Base-by-base conservation (phyloP, 2,797 vertebrate species). In the Gymnocypris eckloni region DNA sequence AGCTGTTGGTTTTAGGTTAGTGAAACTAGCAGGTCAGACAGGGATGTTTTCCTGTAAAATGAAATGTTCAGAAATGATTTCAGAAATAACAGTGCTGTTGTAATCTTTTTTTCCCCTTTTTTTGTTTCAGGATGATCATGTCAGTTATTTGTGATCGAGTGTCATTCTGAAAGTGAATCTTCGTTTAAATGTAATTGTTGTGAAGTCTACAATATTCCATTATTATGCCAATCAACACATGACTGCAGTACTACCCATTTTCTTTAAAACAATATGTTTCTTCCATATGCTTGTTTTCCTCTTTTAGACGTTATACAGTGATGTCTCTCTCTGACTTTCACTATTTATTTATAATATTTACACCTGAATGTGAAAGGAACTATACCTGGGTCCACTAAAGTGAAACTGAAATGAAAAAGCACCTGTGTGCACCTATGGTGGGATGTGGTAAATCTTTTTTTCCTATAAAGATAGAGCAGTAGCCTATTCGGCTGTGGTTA, bases 381-480 rank as follows among this genome's bases (percentile, higher is more conserved):
- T 9, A n/a, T n/a, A 56, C 20, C 52, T 7, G 37, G 11, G 11
- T 41, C 76, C 41, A 10, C 45, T 25, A 33, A 85, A 85, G 28
- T 72, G 83, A 85, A 85, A 85, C 67, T 80, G 41, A 80, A 85
- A 85, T 85, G 22, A 45, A 79, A 50, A 41, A 50, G 48, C 73
- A 84, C 52, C 66, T 79, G 41, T 71, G 33, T 59, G 10, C 76
- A 85, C 59, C 37, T 45, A 16, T 45, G 22, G 22, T 50, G 12
- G 43, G 45, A 37, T 75, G 73, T 54, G 50, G 50, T 71, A 39
- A 43, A 52, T 6, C 1, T 50, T 15, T n/a, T 66, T 70, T n/a
- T 50, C 41, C 20, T 66, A 5, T 50, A 39, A 66, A 75, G 54
- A 22, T 16, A 64, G 43, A 45, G 11, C 41, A 12, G 20, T 37